Evolutionary conservation across 2,113 vertebrate species (phyloP).

Genomic region (Pimephales promelas): DNA sequence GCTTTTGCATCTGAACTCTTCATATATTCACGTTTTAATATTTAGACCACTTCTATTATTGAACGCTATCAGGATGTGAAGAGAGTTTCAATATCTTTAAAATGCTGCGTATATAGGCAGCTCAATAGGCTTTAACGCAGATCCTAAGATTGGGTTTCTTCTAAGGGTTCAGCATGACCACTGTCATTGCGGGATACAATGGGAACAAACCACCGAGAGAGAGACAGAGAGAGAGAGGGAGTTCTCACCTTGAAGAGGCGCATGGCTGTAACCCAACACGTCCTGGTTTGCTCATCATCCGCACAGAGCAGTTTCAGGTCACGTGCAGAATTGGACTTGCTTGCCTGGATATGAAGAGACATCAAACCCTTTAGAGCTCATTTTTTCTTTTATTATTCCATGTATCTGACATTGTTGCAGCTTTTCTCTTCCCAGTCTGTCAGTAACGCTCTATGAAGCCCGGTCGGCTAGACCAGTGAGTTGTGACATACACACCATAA

Average conservation of each 20-base stretch:
- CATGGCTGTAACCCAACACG: constrained; percentile 95
- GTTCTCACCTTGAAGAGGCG: constrained; percentile 93
- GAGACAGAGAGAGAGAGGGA: constrained; percentile 25
- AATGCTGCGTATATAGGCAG: too few species aligned
- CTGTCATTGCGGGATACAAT: background rate
- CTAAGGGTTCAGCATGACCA: background rate
- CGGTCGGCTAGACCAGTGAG: too few species aligned
- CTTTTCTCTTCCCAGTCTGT: too few species aligned
- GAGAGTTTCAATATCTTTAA: too few species aligned
- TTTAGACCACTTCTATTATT: too few species aligned
- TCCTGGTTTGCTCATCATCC: constrained; percentile 91
- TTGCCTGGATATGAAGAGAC: constrained; percentile 76
- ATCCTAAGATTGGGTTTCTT: background rate
- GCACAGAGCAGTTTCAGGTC: constrained; percentile 97
- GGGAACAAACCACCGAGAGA: background rate
- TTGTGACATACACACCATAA: too few species aligned
- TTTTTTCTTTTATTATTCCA: background rate
- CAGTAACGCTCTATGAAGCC: too few species aligned
- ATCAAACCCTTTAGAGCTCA: background rate
- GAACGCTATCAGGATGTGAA: too few species aligned
- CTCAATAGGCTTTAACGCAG: background rate
- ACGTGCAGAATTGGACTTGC: constrained; percentile 85
- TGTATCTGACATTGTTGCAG: too few species aligned
- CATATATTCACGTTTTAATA: too few species aligned
- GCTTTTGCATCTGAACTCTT: too few species aligned